A percentile compares a stretch with the other conserved stretches of the same genome.
phyloP scores from a whole-genome alignment of 2,113 vertebrate genomes.

The Thalassoma bifasciatum region DNA sequence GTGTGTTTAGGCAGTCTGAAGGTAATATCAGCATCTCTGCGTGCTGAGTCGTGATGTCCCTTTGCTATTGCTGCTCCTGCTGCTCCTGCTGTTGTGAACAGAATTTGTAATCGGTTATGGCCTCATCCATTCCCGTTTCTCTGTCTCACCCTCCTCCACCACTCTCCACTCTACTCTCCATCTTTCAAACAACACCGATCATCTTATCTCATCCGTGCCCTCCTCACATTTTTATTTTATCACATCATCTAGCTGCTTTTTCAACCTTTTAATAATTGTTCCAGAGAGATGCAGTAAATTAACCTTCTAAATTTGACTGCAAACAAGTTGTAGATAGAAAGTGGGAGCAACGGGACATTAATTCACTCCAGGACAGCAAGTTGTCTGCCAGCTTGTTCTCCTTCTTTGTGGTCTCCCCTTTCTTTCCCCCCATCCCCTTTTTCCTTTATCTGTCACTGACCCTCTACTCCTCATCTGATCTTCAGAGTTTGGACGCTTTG shows the following conservation, averaged over 20 bases:
- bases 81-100: slow-evolving; percentile 62
- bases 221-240: slow-evolving; percentile 2
- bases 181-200: slow-evolving; percentile 8
- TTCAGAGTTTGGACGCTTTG: slow-evolving; percentile 3
- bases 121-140: slow-evolving; percentile 43
- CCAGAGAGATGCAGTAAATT: slow-evolving; percentile 58
- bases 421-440: slow-evolving; percentile 8
- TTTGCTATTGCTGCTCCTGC: slow-evolving; percentile 56
- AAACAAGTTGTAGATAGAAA: slow-evolving; percentile 58
- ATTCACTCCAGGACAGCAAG: slow-evolving; percentile 54
- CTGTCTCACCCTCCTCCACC: slow-evolving; percentile 10
- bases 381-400: slow-evolving; percentile 51
- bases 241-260: slow-evolving; percentile 30
- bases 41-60: slow-evolving; percentile 67
- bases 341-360: slow-evolving; percentile 55
- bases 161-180: slow-evolving; percentile 6
- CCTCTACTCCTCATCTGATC: slow-evolving; percentile 47
- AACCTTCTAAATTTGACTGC: slow-evolving; percentile 71
- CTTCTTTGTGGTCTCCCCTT: slow-evolving; percentile 38
- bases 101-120: slow-evolving; percentile 72
- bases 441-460: slow-evolving; percentile 42
- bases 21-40: slow-evolving; percentile 60
- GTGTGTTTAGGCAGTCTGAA: slow-evolving; percentile 45
- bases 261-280: slow-evolving; percentile 57
- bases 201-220: neutral